A percentile compares a stretch with the other conserved stretches of the same genome.
Conservation (phyloP, 2,797 vertebrate species). For the Channallabes apus region DNA sequence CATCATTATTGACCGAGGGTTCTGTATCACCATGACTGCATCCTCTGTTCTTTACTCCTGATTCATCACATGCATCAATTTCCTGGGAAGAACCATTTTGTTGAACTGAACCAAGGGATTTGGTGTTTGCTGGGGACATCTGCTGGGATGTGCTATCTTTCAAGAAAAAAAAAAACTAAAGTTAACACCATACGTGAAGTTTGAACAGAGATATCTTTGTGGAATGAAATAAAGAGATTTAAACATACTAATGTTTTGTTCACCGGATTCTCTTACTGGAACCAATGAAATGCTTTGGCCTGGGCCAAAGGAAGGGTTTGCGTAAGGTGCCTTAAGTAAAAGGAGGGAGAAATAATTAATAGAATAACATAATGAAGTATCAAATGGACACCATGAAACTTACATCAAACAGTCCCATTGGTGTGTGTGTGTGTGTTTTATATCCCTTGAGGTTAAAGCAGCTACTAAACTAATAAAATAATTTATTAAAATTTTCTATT, state of each 20-base stretch:
- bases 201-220: not conserved
- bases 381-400: not conserved
- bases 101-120: conserved; percentile 36
- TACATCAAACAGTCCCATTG: not conserved
- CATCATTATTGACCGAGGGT: conserved; percentile 60
- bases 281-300: conserved; percentile 17
- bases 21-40: conserved; percentile 53
- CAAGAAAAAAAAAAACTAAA: conserved; percentile 18
- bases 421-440: not conserved
- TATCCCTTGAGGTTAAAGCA: not conserved
- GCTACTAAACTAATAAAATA: not conserved
- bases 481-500: not conserved
- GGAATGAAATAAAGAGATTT: not conserved
- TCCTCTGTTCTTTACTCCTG: conserved; percentile 59
- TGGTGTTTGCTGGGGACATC: conserved; percentile 62
- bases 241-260: conserved; percentile 66
- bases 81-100: conserved; percentile 46
- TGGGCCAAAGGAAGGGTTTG: conserved; percentile 58
- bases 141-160: conserved; percentile 67
- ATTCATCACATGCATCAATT: conserved; percentile 66
- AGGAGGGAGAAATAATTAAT: not conserved
- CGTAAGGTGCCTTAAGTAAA: conserved; percentile 69
- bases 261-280: conserved; percentile 51
- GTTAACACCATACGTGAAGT: not conserved
- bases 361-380: not conserved